Percentiles rank a stretch among this genome's conserved stretches.
These are phyloP conservation scores for Salvator merianae DNA, from an alignment of 2,113 vertebrate species.

Conservation along the genomic window DNA sequence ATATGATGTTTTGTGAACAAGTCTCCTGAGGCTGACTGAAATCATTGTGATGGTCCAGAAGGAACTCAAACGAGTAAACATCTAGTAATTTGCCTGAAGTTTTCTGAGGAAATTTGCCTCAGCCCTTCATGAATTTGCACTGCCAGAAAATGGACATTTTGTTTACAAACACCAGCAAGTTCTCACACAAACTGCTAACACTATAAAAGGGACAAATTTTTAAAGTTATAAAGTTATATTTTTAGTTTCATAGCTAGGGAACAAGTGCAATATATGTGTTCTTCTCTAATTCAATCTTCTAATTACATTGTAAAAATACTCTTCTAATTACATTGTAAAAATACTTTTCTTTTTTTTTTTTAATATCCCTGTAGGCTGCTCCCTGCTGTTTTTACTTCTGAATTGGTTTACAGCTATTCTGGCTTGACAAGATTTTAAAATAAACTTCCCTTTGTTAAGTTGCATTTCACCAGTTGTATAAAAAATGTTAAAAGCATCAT, in stretches of 20 bases:
- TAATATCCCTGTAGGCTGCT: background rate
- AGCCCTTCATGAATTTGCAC: too few relatives aligned
- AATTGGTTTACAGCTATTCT: conserved; percentile 12
- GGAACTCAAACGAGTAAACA: too few relatives aligned
- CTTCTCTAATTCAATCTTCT: conserved; percentile 17
- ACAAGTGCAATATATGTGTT: rapidly evolving
- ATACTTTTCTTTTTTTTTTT: background rate
- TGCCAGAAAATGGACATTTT: background rate
- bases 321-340: background rate
- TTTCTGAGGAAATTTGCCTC: too few relatives aligned
- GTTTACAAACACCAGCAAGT: background rate
- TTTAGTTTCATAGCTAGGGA: conserved; percentile 12
- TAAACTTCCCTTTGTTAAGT: background rate
- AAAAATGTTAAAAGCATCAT: background rate
- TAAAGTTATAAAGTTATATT: background rate
- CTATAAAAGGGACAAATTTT: background rate
- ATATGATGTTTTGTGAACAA: too few relatives aligned
- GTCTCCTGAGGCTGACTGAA: too few relatives aligned
- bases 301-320: background rate
- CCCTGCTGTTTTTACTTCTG: background rate
- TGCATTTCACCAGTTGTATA: background rate
- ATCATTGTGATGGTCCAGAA: too few relatives aligned
- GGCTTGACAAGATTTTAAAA: conserved; percentile 1
- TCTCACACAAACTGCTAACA: background rate
- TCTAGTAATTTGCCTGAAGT: too few relatives aligned